These are phyloP conservation scores for Colletes collaris DNA, from an alignment of 2,888 invertebrate species.

Conservation along the genomic window DNA sequence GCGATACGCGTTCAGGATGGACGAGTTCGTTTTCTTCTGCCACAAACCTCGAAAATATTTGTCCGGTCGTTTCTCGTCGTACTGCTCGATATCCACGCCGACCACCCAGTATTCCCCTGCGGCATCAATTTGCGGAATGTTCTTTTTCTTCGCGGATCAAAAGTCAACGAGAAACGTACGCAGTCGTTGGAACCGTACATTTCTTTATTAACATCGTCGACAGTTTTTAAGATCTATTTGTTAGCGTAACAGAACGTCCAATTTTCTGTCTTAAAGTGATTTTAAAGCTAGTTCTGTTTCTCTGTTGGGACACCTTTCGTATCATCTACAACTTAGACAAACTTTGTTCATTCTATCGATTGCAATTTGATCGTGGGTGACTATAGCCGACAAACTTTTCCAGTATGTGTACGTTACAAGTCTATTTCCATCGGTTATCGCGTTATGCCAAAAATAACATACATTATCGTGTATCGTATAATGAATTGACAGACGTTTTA, in stretches of 20 bases:
- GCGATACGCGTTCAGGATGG: conserved; percentile 89
- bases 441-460: no score
- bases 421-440: no score
- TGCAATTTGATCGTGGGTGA: background rate
- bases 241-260: background rate
- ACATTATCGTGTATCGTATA: no score
- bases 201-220: background rate
- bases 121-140: conserved; percentile 51
- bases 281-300: no score
- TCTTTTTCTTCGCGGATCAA: conserved; percentile 1
- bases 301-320: no score
- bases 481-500: no score
- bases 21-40: conserved; percentile 83
- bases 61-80: conserved; percentile 90
- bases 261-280: no score
- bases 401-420: no score
- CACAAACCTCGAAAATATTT: conserved; percentile 92
- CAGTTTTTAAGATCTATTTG: background rate
- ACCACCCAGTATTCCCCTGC: conserved; percentile 97
- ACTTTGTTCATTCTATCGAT: background rate
- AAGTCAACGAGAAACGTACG: background rate
- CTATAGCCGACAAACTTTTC: background rate
- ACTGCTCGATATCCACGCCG: conserved; percentile 95
- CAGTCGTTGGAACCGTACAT: background rate
- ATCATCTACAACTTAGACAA: no score